Evolutionary conservation across 2,888 invertebrate genomes (phyloP), one percentile per base, ranked within the genome.

Genomic region (Ophion slaviceki): DNA sequence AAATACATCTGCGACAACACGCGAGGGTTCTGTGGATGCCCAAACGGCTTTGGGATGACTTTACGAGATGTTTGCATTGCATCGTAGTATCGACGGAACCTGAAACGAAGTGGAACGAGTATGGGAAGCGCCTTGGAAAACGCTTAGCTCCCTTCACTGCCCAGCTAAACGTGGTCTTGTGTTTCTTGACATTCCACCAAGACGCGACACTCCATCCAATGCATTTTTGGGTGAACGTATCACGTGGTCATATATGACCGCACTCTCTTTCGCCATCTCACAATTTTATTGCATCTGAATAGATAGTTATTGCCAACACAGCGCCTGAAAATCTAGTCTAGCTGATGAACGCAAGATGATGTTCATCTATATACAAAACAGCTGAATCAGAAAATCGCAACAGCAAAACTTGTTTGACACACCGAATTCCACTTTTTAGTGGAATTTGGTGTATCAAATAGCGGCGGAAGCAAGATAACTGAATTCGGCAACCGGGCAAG

Each of bases 21-120:
- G 2, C 47, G 32, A 61, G 36, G 62, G 47, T 57, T 62, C 14
- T 36, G 36, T 40, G 14, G 32, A 53, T 66, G 64, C 76, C 59
- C 72, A 61, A 61, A 40, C 67, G 61, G 62, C 45, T 45, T 74
- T 64, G 68, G 74, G 72, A 68, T 68, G 74, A 78, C 62, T 68
- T 74, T 64, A 67, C 81, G 71, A 36, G 68, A 79, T 68, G 80
- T 71, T 84, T 64, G 64, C 59, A 66, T 75, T 85, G 40, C 82
- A 71, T 75, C 81, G 61, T 75, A 75, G 62, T 68, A 75, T 75
- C 68, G 81, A 81, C 75, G 24, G 47, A 74, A 67, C 14, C 74
- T 28, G 40, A 67, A 17, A 53, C 53, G 53, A 53, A 53, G 17
- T 53, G 17, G 57, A 66, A 74, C 66, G 61, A 81, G 47, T 75